Conservation (phyloP, 2,113 vertebrate genomes). For the Pavo muticus region DNA sequence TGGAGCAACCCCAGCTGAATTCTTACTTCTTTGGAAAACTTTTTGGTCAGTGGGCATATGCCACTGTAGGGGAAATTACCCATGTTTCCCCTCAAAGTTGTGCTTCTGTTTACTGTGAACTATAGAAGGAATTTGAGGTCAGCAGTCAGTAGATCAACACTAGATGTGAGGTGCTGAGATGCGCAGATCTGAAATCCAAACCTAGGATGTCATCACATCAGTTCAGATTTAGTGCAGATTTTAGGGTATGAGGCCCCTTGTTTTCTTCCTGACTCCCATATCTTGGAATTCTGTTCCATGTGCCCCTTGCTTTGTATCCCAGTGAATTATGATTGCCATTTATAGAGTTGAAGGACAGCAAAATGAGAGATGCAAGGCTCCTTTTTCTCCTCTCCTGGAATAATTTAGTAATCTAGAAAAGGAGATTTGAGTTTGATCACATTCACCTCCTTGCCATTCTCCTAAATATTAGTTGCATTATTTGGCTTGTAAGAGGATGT, state of each 20-base stretch:
- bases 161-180: fast-evolving
- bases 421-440: neutral
- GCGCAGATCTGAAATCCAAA: neutral
- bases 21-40: neutral
- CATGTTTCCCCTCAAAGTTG: neutral
- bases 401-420: neutral
- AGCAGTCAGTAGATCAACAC: fast-evolving
- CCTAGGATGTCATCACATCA: neutral
- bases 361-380: neutral
- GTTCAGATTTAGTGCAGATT: neutral
- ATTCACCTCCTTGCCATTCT: neutral
- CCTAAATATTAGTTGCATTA: neutral
- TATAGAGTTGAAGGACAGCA: neutral
- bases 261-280: neutral
- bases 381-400: neutral
- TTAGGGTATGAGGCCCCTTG: neutral
- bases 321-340: neutral
- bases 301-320: neutral
- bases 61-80: neutral
- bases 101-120: neutral
- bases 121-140: neutral
- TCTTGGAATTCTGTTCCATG: neutral
- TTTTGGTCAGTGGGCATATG: neutral
- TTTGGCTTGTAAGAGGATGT: neutral
- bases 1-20: neutral